Percentiles rank a stretch among this genome's conserved stretches.
Evolutionary conservation across 2,888 invertebrate genomes (phyloP).

Genomic region (Volucella bombylans): DNA sequence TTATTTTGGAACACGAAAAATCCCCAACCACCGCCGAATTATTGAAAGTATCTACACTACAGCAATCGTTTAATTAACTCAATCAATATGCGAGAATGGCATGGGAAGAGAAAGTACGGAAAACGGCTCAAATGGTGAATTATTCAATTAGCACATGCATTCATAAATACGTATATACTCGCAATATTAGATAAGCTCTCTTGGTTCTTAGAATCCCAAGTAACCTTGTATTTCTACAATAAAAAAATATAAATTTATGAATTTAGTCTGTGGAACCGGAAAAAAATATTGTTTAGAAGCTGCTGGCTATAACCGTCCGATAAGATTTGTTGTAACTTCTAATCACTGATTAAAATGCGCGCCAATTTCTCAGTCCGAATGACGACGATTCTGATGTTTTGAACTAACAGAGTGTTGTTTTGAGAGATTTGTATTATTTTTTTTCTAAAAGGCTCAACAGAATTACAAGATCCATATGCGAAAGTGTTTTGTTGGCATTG

Average conservation of each 20-base stretch:
- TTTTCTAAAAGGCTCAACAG: no score
- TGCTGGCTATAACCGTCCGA: not conserved
- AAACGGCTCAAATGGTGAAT: not conserved
- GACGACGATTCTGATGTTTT: not conserved
- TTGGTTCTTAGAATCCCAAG: not conserved
- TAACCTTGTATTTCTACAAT: no score
- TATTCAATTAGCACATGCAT: conserved; percentile 5
- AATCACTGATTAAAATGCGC: not conserved
- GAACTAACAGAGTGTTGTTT: not conserved
- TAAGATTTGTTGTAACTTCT: conserved; percentile 4
- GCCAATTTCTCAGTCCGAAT: not conserved
- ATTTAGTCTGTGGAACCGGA: conserved; percentile 1
- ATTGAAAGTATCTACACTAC: not conserved
- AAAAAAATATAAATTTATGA: not conserved
- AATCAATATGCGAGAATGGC: not conserved
- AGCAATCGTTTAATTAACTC: not conserved
- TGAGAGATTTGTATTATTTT: conserved; percentile 3
- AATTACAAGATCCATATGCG: no score
- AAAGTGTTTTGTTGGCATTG: no score
- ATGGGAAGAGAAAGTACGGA: no score
- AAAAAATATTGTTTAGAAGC: not conserved
- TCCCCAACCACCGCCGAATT: not conserved
- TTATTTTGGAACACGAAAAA: not conserved
- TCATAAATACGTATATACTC: not conserved
- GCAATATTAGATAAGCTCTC: not conserved